phyloP scores from a whole-genome alignment of 2,888 invertebrate species.

The Lysandra bellargus region DNA sequence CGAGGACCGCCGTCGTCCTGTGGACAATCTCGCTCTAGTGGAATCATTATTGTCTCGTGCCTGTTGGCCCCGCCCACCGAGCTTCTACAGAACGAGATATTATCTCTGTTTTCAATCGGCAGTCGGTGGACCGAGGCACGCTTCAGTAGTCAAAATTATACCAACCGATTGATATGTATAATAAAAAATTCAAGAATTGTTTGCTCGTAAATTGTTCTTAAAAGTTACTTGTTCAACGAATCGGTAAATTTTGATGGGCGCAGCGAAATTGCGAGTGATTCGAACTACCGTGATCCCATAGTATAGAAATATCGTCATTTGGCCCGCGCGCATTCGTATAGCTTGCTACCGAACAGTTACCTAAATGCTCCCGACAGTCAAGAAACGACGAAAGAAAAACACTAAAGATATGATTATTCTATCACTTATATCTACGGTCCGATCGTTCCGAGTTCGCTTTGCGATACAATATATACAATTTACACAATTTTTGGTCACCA shows the following conservation, averaged over 20 bases:
- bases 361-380: constrained; percentile 58
- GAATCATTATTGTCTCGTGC: constrained; percentile 31
- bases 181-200: constrained; percentile 50
- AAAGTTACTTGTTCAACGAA: constrained; percentile 18
- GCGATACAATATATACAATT: constrained; percentile 48
- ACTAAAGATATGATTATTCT: constrained; percentile 75
- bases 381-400: constrained; percentile 58
- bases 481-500: constrained; percentile 68
- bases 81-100: background rate
- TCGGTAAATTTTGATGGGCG: constrained; percentile 27
- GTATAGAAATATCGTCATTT: constrained; percentile 30
- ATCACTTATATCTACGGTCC: constrained; percentile 56
- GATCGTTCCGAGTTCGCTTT: constrained; percentile 43
- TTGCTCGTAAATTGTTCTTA: constrained; percentile 41
- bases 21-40: constrained; percentile 4
- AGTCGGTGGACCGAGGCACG: background rate
- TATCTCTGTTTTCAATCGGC: background rate
- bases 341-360: constrained; percentile 34
- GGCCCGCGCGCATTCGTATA: constrained; percentile 32
- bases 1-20: background rate
- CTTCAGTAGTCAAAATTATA: constrained; percentile 24
- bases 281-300: constrained; percentile 33
- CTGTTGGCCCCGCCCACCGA: background rate
- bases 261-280: constrained; percentile 25
- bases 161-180: constrained; percentile 64